Base-by-base conservation (phyloP, 2,888 invertebrate genomes). In the Sesia apiformis region DNA sequence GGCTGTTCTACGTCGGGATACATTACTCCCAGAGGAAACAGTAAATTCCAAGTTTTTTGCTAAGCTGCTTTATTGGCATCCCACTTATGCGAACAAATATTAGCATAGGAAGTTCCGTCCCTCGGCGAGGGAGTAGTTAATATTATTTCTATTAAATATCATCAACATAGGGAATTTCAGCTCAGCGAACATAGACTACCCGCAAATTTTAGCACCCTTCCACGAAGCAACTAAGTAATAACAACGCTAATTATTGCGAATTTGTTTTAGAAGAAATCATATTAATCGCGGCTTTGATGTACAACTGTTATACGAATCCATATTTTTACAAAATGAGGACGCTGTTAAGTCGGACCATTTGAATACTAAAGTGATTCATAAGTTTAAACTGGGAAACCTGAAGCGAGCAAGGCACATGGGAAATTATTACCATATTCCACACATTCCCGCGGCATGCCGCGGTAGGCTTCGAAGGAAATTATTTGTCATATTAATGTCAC, bases 401-500 rank as follows among this genome's bases (percentile, higher is more conserved):
- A 56, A 67, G 63, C 68, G 61, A 69, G 72, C 67, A 71, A 72
- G 72, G 70, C 83, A 75, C 82, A 71, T 70, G 83, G 81, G 83
- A 77, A 79, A 76, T 76, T 75, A 85, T 86, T 86, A 81, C 75
- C 86, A 85, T 86, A 85, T 85, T 84, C 83, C 78, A 77, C 80
- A 79, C 81, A 79, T 82, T 81, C 76, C 77, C 76, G 66, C 62
- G 61, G 57, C 66, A 63, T 67, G 68, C 63, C 69, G 66, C 72
- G 70, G 78, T 82, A 81, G 83, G 82, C 85, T 79, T 73, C 71
- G 69, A 68, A 76, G 81, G 81, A 82, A 85, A 85, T 85, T 82
- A 84, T 86, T 86, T 86, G 84, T 86, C 86, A 86, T 83, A 86
- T 86, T 86, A 86, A 86, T 81, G 86, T 87, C 86, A 84, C 78